Percentiles rank a stretch among this genome's conserved stretches.
phyloP scores from a whole-genome alignment of 1,140 invertebrate species.

The Halesus radiatus region DNA sequence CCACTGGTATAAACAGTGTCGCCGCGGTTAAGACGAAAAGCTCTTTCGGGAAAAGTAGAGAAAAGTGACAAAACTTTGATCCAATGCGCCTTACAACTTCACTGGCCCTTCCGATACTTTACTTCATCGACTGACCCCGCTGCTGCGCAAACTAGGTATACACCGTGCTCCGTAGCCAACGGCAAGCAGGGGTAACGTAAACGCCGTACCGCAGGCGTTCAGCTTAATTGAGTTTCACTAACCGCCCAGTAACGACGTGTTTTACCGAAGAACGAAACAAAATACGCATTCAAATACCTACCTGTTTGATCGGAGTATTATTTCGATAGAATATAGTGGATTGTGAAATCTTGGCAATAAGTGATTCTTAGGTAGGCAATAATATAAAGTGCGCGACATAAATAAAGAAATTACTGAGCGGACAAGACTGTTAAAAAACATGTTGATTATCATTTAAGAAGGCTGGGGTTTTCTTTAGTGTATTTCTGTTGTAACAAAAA shows the following conservation, averaged over 20 bases:
- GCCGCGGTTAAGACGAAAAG: too few relatives aligned
- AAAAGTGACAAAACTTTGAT: too few relatives aligned
- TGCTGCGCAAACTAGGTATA: too few relatives aligned
- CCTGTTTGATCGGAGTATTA: background rate
- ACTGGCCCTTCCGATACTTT: too few relatives aligned
- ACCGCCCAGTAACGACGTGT: slow-evolving; percentile 1
- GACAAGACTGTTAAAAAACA: background rate
- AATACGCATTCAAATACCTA: background rate
- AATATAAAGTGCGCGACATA: background rate
- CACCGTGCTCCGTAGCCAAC: background rate
- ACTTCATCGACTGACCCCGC: too few relatives aligned
- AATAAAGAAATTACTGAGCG: background rate
- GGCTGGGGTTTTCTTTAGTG: background rate
- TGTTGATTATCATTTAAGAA: background rate
- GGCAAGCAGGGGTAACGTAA: background rate
- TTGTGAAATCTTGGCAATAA: too few relatives aligned
- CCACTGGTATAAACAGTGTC: too few relatives aligned
- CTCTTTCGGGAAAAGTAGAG: too few relatives aligned
- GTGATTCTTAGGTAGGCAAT: background rate
- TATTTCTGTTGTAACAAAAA: too few relatives aligned
- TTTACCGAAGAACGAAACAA: background rate
- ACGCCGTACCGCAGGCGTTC: background rate
- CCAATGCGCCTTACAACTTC: too few relatives aligned
- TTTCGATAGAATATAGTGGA: background rate
- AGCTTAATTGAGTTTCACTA: slow-evolving; percentile 15